These are phyloP conservation scores for Drosophila lacicola DNA, from an alignment of 2,888 invertebrate species.

Conservation along the genomic window DNA sequence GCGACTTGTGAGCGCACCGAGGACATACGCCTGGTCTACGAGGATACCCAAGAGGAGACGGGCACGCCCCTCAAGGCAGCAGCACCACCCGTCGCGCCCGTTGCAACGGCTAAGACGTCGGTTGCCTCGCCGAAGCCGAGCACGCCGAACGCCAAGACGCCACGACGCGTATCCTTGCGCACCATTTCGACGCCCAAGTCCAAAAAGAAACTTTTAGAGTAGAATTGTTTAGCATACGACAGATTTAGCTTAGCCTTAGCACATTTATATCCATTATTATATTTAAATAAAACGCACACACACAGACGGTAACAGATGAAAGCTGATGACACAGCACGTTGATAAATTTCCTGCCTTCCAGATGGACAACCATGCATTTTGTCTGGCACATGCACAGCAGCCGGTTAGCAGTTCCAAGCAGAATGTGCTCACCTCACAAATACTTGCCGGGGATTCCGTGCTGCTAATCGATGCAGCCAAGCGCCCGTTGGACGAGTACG, in stretches of 20 bases:
- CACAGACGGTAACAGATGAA: neutral
- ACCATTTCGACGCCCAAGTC: slow-evolving; percentile 92
- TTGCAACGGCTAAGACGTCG: neutral
- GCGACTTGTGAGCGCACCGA: slow-evolving; percentile 84
- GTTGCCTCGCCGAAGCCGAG: slow-evolving; percentile 60
- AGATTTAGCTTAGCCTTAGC: slow-evolving; percentile 38
- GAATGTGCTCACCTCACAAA: neutral
- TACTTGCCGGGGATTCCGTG: slow-evolving; percentile 1
- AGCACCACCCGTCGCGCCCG: neutral
- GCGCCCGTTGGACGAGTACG: slow-evolving; percentile 1
- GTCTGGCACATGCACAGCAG: neutral
- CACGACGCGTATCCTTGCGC: slow-evolving; percentile 90
- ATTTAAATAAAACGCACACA: slow-evolving; percentile 40
- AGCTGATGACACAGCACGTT: too few relatives aligned
- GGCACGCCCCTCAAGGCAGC: slow-evolving; percentile 13
- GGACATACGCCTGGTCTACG: slow-evolving; percentile 88
- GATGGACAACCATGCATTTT: slow-evolving; percentile 1
- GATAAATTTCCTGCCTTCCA: slow-evolving; percentile 2
- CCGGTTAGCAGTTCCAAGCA: too few relatives aligned
- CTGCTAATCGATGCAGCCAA: slow-evolving; percentile 4
- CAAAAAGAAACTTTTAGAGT: slow-evolving; percentile 86
- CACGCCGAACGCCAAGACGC: slow-evolving; percentile 86
- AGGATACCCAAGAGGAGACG: slow-evolving; percentile 85
- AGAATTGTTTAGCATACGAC: slow-evolving; percentile 26
- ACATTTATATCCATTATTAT: slow-evolving; percentile 37